Evolutionary conservation across 2,113 vertebrate genomes (phyloP), one percentile per base, ranked within the genome.

Genomic region (Oenanthe oenanthe): DNA sequence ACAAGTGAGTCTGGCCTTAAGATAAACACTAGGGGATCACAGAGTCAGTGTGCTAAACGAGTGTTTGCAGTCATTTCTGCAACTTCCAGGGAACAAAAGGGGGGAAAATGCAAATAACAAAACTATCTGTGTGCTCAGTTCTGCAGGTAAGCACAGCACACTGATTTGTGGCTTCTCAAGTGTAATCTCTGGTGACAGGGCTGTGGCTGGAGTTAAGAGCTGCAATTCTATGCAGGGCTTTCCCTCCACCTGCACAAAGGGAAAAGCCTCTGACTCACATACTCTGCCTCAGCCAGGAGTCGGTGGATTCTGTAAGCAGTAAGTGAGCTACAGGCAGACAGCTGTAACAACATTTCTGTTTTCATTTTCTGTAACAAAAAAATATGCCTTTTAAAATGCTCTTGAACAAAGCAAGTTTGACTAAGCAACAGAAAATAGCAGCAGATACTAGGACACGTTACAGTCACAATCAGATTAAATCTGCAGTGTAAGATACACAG

Each of bases 301-400:
- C 0, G 0, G 63, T 62, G 34, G 60, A 53, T 70, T 88, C 68
- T 76, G 26, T 42, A 60, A 91, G 94, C 85, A 74, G 56, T 5
- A 50, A 75, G 58, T 2, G 14, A 92, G 70, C 75, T 91, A 61
- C 45, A 56, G 84, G 62, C 82, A 92, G 82, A 86, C 65, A 89
- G 74, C 78, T 83, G 77, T 83, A 91, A 45, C 29, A 90, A 84
- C 8, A 5, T 76, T 96, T 86, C 76, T 87, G 86, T 80, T 83
- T 90, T 75, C 58, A 32, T 84, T 89, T 89, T 93, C 88, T 83
- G 56, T 68, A 87, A 96, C 89, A 84, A 78, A 85, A 89, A 89
- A 80, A 86, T 40, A 74, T 0, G 16, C 43, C 61, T 95, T 93
- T 71, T 63, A 82, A 88, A 80, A 92, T 65, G 70, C 56, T 92